Conservation (phyloP, 1,140 invertebrate species). For the Chymomyza costata region DNA sequence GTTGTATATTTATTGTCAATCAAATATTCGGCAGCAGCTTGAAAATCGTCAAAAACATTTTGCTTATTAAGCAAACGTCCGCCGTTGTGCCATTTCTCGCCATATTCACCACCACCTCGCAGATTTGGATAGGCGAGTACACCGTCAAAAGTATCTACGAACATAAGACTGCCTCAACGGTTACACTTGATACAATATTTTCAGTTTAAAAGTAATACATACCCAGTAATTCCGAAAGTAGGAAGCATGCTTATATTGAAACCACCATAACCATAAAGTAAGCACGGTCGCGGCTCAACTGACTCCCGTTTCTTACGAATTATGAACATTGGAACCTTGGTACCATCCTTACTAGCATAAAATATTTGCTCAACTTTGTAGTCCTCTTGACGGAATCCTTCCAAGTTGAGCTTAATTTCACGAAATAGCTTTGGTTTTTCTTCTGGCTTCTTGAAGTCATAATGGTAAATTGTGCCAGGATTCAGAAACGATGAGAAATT, state of each 20-base stretch:
- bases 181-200: not conserved
- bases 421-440: conserved; percentile 81
- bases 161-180: conserved; percentile 79
- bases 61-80: conserved; percentile 96
- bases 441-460: conserved; percentile 84
- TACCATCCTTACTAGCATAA: conserved; percentile 96
- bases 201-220: not conserved
- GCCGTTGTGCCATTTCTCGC: conserved; percentile 96
- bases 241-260: conserved; percentile 96
- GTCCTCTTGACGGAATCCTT: conserved; percentile 86
- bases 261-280: conserved; percentile 98
- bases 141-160: conserved; percentile 93
- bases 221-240: conserved; percentile 78
- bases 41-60: conserved; percentile 98
- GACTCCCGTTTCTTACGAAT: conserved; percentile 85
- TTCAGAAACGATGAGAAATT: conserved; percentile 95
- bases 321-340: conserved; percentile 98
- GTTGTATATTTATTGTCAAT: conserved; percentile 88
- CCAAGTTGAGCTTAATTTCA: conserved; percentile 84
- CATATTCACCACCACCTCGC: conserved; percentile 98
- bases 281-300: conserved; percentile 82
- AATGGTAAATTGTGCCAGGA: conserved; percentile 90
- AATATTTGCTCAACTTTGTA: conserved; percentile 95
- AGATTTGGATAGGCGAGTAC: conserved; percentile 95
- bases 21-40: conserved; percentile 93